Base-by-base conservation (phyloP, 23 tunicate genomes). In the Ascidia mentula region DNA sequence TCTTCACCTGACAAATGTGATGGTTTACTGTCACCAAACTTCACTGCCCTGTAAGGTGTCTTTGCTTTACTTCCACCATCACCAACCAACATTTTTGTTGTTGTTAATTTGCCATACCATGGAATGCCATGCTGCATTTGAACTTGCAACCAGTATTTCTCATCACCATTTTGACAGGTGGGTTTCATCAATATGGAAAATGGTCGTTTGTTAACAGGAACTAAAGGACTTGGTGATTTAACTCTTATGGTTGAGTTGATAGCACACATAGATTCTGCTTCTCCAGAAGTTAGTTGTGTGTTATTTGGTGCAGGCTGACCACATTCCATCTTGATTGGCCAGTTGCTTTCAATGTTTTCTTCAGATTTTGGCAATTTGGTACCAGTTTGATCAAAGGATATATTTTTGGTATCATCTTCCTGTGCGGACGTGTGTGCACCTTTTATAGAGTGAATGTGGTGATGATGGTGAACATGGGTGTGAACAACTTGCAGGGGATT, bases 391-490 rank as follows among this genome's bases (percentile, higher is more conserved):
- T 59, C 69, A 34, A 34, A 38, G 6, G 42, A 34, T 15, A 34
- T 32, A 3, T 37, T 37, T 32, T 20, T 45, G 37, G 36, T 45
- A 22, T 13, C 40, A 9, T 73, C 77, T 7, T 22, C 26, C 36
- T 73, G 34, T 15, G 40, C 60, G 1, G 38, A 9, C 2, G 37
- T 7, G 1, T 35, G 2, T 30, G 79, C 46, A 9, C 45, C 60
- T 30, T 84, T 84, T 6, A 86, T 72, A 0, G 90, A 86, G 60
- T 86, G 90, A 46, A 86, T 83, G 69, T 86, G 90, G 45, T 86
- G 90, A 46, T 86, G 90, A 37, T 86, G 90, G 38, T 86, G 90
- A 0, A 86, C 90, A 72, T 86, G 90, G 46, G 90, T 86, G 32
- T 86, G 90, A 5, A 86, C 59, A 36, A 86, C 90, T 36, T 86